Evolutionary conservation across 2,888 invertebrate genomes (phyloP), one percentile per base, ranked within the genome.

Genomic region (Chrysodeixis includens): DNA sequence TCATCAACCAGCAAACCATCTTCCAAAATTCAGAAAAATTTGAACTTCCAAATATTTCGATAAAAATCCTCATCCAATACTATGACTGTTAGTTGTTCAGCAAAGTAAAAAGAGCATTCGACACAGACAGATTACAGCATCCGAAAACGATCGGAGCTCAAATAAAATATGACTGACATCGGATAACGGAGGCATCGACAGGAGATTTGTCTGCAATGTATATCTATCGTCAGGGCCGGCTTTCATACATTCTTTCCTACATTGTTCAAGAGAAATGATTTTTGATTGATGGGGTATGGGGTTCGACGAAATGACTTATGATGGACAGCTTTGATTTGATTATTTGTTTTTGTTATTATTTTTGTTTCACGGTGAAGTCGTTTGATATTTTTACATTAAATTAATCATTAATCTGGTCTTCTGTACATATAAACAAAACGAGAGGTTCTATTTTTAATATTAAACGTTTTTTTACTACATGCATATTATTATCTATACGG

Each of bases 51-150:
- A 35, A 35, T 35, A 4, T 32, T 1, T 8, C 32, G 12, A 1
- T 14, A 1, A 35, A 14, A 35, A 35, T 14, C 1, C 12, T 14
- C 4, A 12, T 1, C 12, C 35, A 4, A 2, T 1, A 14, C 35
- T 35, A 35, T 0, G 32, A 0, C 0, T 10, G 35, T 40, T 40
- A n/a, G n/a, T 40, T n/a, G 40, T n/a, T 14, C 6, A 40, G n/a
- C 14, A 40, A 40, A n/a, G 4, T 40, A 40, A n/a, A 40, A 40
- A 40, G 40, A 40, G 40, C 40, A 35, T n/a, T 40, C 40, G 40
- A 40, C 40, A 40, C 40, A n/a, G 40, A 40, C 40, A 40, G 40
- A 40, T 40, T 40, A 40, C 40, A 40, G n/a, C 40, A 40, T 40
- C 40, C 40, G 40, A 40, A 40, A 40, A n/a, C 40, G 40, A 40